Percentiles rank a stretch among this genome's conserved stretches.
These are phyloP conservation scores for Eolophus roseicapilla DNA, from an alignment of 2,113 vertebrate species.

Conservation along the genomic window DNA sequence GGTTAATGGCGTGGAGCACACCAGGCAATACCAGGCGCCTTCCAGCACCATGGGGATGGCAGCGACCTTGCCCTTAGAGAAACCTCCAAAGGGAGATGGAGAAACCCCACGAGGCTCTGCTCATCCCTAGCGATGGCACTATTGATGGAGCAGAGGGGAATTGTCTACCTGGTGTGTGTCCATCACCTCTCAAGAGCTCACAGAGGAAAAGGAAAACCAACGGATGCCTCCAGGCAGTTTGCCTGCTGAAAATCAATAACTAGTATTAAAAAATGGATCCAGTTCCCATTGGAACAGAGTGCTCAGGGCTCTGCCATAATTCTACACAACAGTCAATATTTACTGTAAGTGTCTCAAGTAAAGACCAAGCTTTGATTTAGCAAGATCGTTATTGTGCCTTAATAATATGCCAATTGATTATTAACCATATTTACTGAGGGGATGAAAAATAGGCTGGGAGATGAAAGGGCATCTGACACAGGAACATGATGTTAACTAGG, in stretches of 20 bases:
- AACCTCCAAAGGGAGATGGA: neutral
- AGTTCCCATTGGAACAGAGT: slow-evolving; percentile 58
- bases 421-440: slow-evolving; percentile 74
- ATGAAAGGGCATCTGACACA: slow-evolving; percentile 53
- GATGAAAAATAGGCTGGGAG: slow-evolving; percentile 65
- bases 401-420: slow-evolving; percentile 78
- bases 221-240: slow-evolving; percentile 51
- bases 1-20: neutral
- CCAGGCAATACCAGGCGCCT: neutral
- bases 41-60: neutral
- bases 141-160: slow-evolving; percentile 49
- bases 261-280: slow-evolving; percentile 77
- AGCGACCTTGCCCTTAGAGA: neutral
- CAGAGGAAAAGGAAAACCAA: slow-evolving; percentile 38
- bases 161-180: neutral
- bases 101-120: neutral
- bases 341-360: slow-evolving; percentile 71
- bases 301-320: slow-evolving; percentile 71
- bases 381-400: slow-evolving; percentile 66
- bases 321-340: slow-evolving; percentile 76
- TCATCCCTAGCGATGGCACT: neutral
- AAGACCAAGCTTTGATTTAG: slow-evolving; percentile 76
- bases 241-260: slow-evolving; percentile 72
- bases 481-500: slow-evolving; percentile 55
- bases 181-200: slow-evolving; percentile 43